Conservation (phyloP, 2,888 invertebrate genomes). For the Tachystola acroxantha region DNA sequence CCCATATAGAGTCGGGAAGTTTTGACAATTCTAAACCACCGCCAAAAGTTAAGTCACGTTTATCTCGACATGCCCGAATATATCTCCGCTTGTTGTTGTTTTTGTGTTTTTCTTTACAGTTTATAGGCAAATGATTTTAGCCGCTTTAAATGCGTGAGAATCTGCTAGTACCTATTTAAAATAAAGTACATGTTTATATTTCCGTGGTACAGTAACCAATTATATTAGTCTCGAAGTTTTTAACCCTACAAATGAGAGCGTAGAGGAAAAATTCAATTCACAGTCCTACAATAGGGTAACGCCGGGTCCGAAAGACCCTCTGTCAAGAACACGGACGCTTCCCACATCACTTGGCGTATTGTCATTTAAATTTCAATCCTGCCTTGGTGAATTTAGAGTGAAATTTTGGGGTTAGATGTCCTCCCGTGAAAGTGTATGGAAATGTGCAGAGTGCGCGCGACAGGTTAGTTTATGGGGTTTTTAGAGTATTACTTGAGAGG, state of each 20-base stretch:
- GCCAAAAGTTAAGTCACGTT: too few relatives aligned
- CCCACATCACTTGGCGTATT: slow-evolving; percentile 37
- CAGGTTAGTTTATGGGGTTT: slow-evolving; percentile 9
- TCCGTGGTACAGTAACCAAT: too few relatives aligned
- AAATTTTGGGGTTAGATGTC: slow-evolving; percentile 24
- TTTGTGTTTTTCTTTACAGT: too few relatives aligned
- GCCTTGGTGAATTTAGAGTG: slow-evolving; percentile 41
- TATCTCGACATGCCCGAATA: too few relatives aligned
- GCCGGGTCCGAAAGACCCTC: slow-evolving; percentile 16
- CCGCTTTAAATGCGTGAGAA: too few relatives aligned
- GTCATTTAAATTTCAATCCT: slow-evolving; percentile 49
- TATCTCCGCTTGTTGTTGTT: too few relatives aligned
- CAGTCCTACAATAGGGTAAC: slow-evolving; percentile 11
- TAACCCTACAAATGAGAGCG: not conserved
- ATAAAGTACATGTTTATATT: too few relatives aligned
- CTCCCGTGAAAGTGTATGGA: slow-evolving; percentile 1
- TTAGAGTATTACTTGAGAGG: not conserved
- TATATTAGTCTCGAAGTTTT: too few relatives aligned
- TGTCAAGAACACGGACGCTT: slow-evolving; percentile 28
- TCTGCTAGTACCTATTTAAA: too few relatives aligned
- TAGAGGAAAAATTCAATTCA: slow-evolving; percentile 1
- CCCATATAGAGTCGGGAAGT: too few relatives aligned
- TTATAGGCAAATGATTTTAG: too few relatives aligned
- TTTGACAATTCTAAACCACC: too few relatives aligned
- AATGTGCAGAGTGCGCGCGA: slow-evolving; percentile 5